Base-by-base conservation (phyloP, 2,888 invertebrate species). In the Chromoteleia sp. region DNA sequence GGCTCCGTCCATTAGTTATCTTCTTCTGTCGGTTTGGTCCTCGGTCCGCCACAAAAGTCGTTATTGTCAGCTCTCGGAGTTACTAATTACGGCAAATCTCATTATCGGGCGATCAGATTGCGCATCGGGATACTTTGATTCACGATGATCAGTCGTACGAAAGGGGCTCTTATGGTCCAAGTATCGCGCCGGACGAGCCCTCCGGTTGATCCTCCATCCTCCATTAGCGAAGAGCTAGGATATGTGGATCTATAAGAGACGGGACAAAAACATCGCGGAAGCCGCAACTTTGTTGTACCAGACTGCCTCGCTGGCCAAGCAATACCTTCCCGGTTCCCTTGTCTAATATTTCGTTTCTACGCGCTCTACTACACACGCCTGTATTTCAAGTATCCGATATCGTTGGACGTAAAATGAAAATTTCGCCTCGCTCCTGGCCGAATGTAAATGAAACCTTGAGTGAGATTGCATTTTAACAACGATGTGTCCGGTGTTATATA, bases 191-290 rank as follows among this genome's bases (percentile, higher is more conserved):
- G 77, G 82, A 78, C 82, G 75, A 67, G 58, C 71, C 43, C 77
- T 59, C 67, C 52, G 36, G 33, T 3, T 8, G 65, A 82, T 81
- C 84, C 88, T 88, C n/a, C 88, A 85, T 86, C 87, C 88, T 88
- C 86, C 86, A 83, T 86, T 93, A 93, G 93, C 93, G 93, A 93
- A 93, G 93, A 93, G 92, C 92, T 91, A 92, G 92, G 93, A 93
- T 93, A 93, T 93, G 93, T 93, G 93, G 93, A 92, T 93, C 93
- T 93, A 93, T 93, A 93, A 93, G 93, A 93, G 92, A 92, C 90
- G 92, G 91, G 92, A 92, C 93, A 93, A 93, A 93, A 93, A 93
- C 93, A 93, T 93, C 91, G 91, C 90, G 87, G 91, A 87, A 92
- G 92, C 93, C 92, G 92, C 93, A 93, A 93, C 93, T 93, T 93